Conservation (phyloP, 2,888 invertebrate genomes). For the Agrenia bidenticulata region DNA sequence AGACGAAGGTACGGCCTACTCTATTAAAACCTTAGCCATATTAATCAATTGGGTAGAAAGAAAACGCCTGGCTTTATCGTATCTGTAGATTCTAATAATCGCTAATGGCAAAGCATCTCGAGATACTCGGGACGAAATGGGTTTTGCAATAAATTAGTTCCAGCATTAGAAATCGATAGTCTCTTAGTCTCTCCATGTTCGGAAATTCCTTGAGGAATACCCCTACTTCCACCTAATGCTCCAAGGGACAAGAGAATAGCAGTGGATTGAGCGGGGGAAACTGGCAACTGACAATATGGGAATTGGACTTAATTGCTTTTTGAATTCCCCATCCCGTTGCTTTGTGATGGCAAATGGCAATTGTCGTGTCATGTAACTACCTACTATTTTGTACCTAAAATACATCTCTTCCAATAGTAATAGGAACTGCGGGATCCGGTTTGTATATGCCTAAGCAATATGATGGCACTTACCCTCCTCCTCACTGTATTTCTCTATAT, state of each 20-base stretch:
- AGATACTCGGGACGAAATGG: not conserved
- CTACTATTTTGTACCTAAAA: too few species aligned
- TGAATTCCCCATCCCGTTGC: slow-evolving; percentile 7
- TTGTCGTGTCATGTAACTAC: too few species aligned
- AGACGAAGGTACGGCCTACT: not conserved
- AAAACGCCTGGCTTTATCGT: not conserved
- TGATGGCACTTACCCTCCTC: too few species aligned
- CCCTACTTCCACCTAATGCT: too few species aligned
- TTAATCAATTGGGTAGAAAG: not conserved
- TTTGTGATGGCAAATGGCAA: not conserved
- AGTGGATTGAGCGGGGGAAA: not conserved
- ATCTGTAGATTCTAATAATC: slow-evolving; percentile 9
- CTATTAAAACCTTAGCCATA: slow-evolving; percentile 3
- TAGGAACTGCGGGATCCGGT: too few species aligned
- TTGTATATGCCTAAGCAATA: too few species aligned
- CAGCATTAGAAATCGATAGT: slow-evolving; percentile 7
- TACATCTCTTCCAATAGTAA: too few species aligned
- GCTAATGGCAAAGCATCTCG: not conserved
- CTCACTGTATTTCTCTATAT: too few species aligned
- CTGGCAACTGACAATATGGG: slow-evolving; percentile 10
- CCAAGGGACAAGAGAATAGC: too few species aligned
- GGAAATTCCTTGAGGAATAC: not conserved
- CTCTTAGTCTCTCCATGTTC: not conserved
- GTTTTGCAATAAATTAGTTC: slow-evolving; percentile 6
- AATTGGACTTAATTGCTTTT: slow-evolving; percentile 9